A percentile compares a stretch with the other conserved stretches of the same genome.
phyloP scores from a whole-genome alignment of 2,888 invertebrate genomes.

The Endomychus coccineus region DNA sequence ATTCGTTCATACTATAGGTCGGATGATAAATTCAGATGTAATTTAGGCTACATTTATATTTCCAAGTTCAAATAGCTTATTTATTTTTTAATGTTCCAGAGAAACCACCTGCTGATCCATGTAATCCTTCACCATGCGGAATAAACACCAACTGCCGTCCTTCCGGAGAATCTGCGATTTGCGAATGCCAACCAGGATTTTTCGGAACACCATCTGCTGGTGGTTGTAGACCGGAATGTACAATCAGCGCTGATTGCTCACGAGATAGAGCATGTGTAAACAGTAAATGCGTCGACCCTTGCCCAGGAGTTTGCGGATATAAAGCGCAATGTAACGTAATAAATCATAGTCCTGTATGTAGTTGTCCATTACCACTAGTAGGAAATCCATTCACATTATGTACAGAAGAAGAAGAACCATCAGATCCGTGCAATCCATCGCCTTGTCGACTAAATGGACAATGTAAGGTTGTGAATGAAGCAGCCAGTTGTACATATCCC shows the following conservation, averaged over 20 bases:
- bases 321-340: constrained; percentile 70
- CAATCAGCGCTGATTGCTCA: constrained; percentile 73
- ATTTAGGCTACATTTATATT: too few relatives aligned
- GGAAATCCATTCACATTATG: constrained; percentile 78
- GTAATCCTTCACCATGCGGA: constrained; percentile 63
- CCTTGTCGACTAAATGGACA: constrained; percentile 79
- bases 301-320: constrained; percentile 71
- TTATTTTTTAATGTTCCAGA: constrained; percentile 17
- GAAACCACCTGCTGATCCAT: constrained; percentile 42
- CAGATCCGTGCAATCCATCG: constrained; percentile 76
- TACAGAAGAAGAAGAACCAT: constrained; percentile 41
- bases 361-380: constrained; percentile 62
- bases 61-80: too few relatives aligned
- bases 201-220: constrained; percentile 61
- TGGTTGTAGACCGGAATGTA: constrained; percentile 76
- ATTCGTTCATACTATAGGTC: too few relatives aligned
- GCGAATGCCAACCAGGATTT: constrained; percentile 70
- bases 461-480: constrained; percentile 63
- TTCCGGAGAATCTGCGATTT: constrained; percentile 52
- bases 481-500: constrained; percentile 71
- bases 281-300: constrained; percentile 73
- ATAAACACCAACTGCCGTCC: constrained; percentile 64
- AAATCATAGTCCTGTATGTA: constrained; percentile 81
- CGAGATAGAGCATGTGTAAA: constrained; percentile 68
- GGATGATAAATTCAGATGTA: too few relatives aligned